These are phyloP conservation scores for Chaetogeoica ovagalla DNA, from an alignment of 2,888 invertebrate genomes.

Conservation along the genomic window DNA sequence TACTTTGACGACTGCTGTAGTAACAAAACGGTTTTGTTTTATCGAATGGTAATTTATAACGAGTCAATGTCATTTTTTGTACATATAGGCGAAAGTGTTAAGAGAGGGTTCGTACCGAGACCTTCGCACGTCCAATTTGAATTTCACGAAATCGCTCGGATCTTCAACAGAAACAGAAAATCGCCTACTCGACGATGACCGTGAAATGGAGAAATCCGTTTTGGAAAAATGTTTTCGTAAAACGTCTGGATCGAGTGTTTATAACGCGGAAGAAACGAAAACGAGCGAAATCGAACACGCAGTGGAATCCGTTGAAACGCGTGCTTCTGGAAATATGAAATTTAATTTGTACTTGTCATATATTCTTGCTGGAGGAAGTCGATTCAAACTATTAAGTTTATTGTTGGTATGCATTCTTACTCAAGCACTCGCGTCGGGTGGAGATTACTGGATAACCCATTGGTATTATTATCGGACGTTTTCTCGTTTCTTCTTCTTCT, in stretches of 20 bases:
- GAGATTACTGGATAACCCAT: constrained; percentile 73
- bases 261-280: neutral
- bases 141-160: constrained; percentile 73
- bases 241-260: neutral
- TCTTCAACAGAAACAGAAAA: constrained; percentile 62
- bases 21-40: too few relatives aligned
- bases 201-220: constrained; percentile 49
- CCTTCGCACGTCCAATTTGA: constrained; percentile 72
- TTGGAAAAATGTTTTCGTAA: neutral
- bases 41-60: neutral
- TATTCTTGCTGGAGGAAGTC: constrained; percentile 72
- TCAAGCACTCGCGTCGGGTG: constrained; percentile 66
- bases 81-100: constrained; percentile 61
- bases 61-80: neutral
- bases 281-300: neutral
- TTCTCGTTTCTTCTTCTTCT: neutral
- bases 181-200: constrained; percentile 38
- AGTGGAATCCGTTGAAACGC: constrained; percentile 63
- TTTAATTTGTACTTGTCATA: constrained; percentile 69
- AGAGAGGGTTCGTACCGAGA: constrained; percentile 69
- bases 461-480: constrained; percentile 65
- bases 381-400: constrained; percentile 66
- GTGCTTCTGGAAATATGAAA: constrained; percentile 68
- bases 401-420: constrained; percentile 67
- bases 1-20: neutral